Base-by-base conservation (phyloP, 1,140 invertebrate species). In the Drosophila kohkoa region DNA sequence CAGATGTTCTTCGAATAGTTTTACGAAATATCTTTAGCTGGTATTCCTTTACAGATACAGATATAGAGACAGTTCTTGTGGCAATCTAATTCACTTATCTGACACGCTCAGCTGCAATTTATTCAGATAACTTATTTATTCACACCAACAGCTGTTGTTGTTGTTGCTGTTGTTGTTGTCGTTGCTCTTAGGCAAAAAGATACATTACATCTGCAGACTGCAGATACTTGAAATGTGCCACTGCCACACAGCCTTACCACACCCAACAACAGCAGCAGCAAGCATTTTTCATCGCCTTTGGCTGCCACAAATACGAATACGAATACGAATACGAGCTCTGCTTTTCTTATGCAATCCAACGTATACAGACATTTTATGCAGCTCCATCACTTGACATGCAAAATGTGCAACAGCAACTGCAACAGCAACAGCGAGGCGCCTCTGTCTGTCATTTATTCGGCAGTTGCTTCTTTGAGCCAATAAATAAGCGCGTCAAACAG, bases 401-500 rank as follows among this genome's bases (percentile, higher is more conserved):
- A 81, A 88, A 83, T 77, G 77, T 82, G 65, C 43, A 58, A 46
- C 67, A 15, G 5, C 30, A 16, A 16, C 55, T 45, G 15, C 11
- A 32, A 52, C 71, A 35, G 32, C 52, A 58, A 73, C 66, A 74
- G 79, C 20, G 20, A 25, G 20, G 20, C 20, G 20, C 20, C 20
- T 48, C 64, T 75, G 64, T 63, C 76, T 76, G 81, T 55, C 68
- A 51, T 73, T 68, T 83, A 85, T 80, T 82, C 74, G 72, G 77
- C 80, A 54, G 79, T 79, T 66, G 80, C 83, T 83, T 87, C 85
- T 88, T 65, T 75, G 65, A 49, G 80, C 51, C 83, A 72, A 83
- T 88, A 88, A 88, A 88, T 88, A 88, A 88, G 60, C 85, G 58
- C 67, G 83, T 88, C 83, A 80, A 82, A 75, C 74, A 79, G 80